A percentile compares a stretch with the other conserved stretches of the same genome.
phyloP scores from a whole-genome alignment of 1,140 invertebrate genomes.

The Drosophila ficusphila region DNA sequence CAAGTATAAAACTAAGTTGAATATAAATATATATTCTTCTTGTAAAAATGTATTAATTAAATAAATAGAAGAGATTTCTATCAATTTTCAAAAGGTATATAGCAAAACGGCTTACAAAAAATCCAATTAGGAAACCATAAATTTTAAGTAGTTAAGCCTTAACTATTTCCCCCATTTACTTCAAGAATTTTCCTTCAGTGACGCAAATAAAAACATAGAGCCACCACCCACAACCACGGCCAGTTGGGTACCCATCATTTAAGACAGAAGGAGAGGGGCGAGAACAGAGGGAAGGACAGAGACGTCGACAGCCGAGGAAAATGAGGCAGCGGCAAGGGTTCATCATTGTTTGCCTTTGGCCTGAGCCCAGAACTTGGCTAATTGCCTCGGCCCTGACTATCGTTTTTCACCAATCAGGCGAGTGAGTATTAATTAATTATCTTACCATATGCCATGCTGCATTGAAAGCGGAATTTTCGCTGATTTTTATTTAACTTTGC shows the following conservation, averaged over 20 bases:
- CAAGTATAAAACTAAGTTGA: too few species aligned
- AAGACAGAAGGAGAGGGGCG: neutral
- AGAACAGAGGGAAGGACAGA: neutral
- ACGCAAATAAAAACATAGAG: slow-evolving; percentile 39
- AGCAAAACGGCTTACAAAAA: too few species aligned
- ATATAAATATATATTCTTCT: too few species aligned
- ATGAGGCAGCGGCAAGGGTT: slow-evolving; percentile 32
- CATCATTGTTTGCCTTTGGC: slow-evolving; percentile 51
- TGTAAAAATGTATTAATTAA: too few species aligned
- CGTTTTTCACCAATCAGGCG: slow-evolving; percentile 64
- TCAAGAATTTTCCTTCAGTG: neutral
- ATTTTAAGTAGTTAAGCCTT: neutral
- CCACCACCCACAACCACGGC: slow-evolving; percentile 24
- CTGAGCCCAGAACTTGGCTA: slow-evolving; percentile 55
- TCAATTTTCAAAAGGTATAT: too few species aligned
- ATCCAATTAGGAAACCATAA: too few species aligned
- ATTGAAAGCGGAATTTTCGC: slow-evolving; percentile 63
- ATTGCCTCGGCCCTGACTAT: slow-evolving; percentile 58
- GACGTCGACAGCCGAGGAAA: neutral
- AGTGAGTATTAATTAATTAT: slow-evolving; percentile 73
- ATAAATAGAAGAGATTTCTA: too few species aligned
- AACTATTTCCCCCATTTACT: neutral
- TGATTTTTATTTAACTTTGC: slow-evolving; percentile 70
- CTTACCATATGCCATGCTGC: slow-evolving; percentile 66
- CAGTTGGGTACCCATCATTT: neutral